Base-by-base conservation (phyloP, 2,797 vertebrate genomes). In the Huso huso region DNA sequence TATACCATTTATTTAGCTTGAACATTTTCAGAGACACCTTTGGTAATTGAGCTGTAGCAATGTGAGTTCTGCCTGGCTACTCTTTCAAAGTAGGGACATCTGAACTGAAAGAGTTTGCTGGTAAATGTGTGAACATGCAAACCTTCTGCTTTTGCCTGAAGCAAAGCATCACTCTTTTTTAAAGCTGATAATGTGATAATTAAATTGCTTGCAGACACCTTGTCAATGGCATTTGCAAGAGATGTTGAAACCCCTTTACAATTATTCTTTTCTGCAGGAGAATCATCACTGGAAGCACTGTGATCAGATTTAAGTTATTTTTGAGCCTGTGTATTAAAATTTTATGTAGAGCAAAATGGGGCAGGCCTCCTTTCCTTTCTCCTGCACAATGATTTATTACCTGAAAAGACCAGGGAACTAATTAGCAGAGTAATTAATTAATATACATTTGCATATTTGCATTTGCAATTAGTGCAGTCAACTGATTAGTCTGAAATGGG, bases 361-460 rank as follows among this genome's bases (percentile, higher is more conserved):
- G 90, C 86, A 88, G 81, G 86, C 87, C 76, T 79, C 86, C 84
- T 89, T 88, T 89, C 90, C 86, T 82, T 91, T 89, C 83, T 90
- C 90, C 92, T 93, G 93, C 94, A 95, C 94, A 91, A 92, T 99
- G 94, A 98, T 98, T 97, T 99, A 99, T 99, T 98, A 94, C 93
- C 91, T 91, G 83, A 95, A 95, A 95, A 98, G 92, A 98, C 93
- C 85, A 89, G 93, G 95, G 93, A 99, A 97, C 96, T 98, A 98
- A 99, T 99, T 98, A 98, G 94, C 92, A 92, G 89, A 95, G 95
- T 99, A 98, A 99, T 99, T 99, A 98, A 99, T 99, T 98, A 97
- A 98, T 98, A 97, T 95, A 95, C 93, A 99, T 99, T 98, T 98
- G 95, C 96, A 98, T 99, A 98, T 99, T 99, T 99, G 95, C 95